Base-by-base conservation (phyloP, 2,797 vertebrate genomes). In the Sardinella longiceps region DNA sequence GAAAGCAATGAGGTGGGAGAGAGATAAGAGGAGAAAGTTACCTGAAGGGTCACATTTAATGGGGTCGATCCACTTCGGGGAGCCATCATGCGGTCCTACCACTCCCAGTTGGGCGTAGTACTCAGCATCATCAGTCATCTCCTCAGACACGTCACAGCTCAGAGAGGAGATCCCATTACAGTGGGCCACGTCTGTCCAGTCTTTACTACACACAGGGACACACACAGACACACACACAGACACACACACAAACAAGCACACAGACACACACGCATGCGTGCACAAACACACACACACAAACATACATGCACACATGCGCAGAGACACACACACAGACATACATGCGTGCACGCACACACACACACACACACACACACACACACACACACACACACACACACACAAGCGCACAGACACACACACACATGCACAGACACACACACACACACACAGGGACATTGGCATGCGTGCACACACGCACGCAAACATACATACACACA, bases 171-270 rank as follows among this genome's bases (percentile, higher is more conserved):
- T 85, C 88, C 90, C 84, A 39, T 93, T 60, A 23, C 95, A 95
- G 87, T 90, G 90, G 0, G 90, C 43, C 0, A 95, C 93, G 6
- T 94, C 90, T 87, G 85, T 82, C 94, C 94, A 95, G 11, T 89
- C 89, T 84, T 60, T 86, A 84, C 93, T 94, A 89, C 46, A 80
- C 39, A 81, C 18, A 86, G 23, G 45, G 20, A 50, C 23, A 48
- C 46, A 9, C 46, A 48, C 45, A 10, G 20, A 77, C 28, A 70
- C 56, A 53, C 48, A 77, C 37, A 43, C 46, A 43, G 60, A 58
- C 63, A 70, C 12, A 25, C 56, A 46, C 23, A 46, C 81, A 60
- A 15, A 25, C 37, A 60, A 18, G 37, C 51, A 81, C 63, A 63
- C 30, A 81, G 10, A 46, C 48, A 80, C 2, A n/a, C 56, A 37